Percentiles rank a stretch among this genome's conserved stretches.
Conservation (phyloP, 2,113 vertebrate genomes). For the Meriones unguiculatus region DNA sequence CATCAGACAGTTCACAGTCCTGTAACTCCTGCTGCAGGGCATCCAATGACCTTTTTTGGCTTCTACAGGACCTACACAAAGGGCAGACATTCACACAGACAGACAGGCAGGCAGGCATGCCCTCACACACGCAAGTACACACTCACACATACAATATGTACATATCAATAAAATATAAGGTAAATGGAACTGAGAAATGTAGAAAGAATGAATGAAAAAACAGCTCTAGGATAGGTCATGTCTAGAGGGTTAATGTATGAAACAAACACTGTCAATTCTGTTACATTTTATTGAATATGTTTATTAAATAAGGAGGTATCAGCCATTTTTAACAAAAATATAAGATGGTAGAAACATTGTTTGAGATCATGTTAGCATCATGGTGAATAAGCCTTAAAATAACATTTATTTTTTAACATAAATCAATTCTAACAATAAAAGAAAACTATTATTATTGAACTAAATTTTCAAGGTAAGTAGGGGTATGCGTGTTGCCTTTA, state of each 20-base stretch:
- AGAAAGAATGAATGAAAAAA: not conserved
- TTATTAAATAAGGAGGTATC: not conserved
- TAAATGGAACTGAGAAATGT: not conserved
- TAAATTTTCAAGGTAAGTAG: not conserved
- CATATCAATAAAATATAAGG: not conserved
- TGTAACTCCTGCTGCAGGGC: not conserved
- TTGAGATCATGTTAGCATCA: not conserved
- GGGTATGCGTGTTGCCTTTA: not conserved
- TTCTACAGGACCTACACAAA: not conserved
- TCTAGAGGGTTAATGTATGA: too few species aligned
- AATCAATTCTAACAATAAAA: not conserved
- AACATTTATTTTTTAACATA: not conserved
- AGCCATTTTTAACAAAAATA: not conserved
- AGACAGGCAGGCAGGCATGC: not conserved
- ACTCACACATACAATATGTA: not conserved
- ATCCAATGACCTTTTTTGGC: not conserved
- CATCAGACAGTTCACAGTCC: not conserved
- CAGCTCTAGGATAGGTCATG: not conserved
- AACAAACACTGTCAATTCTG: not conserved
- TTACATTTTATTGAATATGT: not conserved
- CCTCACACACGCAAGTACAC: not conserved
- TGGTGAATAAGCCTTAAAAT: not conserved
- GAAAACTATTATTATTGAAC: not conserved
- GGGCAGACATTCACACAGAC: not conserved
- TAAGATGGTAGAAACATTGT: not conserved